Conservation (phyloP, 2,113 vertebrate genomes). For the Paramisgurnus dabryanus region DNA sequence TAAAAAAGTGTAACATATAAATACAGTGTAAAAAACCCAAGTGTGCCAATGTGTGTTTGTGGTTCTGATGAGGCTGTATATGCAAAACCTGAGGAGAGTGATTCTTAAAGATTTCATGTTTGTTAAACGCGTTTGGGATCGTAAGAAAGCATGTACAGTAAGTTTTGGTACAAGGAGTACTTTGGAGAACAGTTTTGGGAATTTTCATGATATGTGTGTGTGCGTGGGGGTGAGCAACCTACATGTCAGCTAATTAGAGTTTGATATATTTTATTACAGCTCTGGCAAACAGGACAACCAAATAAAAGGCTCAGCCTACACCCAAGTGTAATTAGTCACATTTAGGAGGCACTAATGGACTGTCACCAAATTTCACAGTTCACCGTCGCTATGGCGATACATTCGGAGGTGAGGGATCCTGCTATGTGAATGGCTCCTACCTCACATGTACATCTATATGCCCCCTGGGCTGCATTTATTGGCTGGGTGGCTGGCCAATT, state of each 20-base stretch:
- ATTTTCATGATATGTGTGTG: not conserved
- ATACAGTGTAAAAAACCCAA: no score
- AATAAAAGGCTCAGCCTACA: slow-evolving; percentile 5
- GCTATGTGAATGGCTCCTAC: not conserved
- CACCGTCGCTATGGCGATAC: slow-evolving; percentile 4
- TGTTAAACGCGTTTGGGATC: not conserved
- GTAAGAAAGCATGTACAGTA: no score
- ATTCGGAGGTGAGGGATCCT: not conserved
- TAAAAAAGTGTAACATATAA: no score
- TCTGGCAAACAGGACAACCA: not conserved
- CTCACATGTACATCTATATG: not conserved
- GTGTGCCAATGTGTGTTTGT: not conserved
- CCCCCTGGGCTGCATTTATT: not conserved
- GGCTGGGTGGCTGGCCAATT: not conserved
- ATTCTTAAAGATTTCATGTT: not conserved
- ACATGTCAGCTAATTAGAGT: slow-evolving; percentile 14
- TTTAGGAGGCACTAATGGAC: slow-evolving; percentile 34
- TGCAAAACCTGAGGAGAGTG: not conserved
- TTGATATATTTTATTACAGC: slow-evolving; percentile 31
- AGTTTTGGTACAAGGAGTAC: no score
- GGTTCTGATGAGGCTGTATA: not conserved
- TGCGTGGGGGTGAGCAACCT: not conserved
- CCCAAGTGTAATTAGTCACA: slow-evolving; percentile 32
- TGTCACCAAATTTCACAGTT: slow-evolving; percentile 20
- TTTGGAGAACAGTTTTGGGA: not conserved